Evolutionary conservation across 1,140 invertebrate genomes (phyloP), one percentile per base, ranked within the genome.

Genomic region (Drosophila rhopaloa): DNA sequence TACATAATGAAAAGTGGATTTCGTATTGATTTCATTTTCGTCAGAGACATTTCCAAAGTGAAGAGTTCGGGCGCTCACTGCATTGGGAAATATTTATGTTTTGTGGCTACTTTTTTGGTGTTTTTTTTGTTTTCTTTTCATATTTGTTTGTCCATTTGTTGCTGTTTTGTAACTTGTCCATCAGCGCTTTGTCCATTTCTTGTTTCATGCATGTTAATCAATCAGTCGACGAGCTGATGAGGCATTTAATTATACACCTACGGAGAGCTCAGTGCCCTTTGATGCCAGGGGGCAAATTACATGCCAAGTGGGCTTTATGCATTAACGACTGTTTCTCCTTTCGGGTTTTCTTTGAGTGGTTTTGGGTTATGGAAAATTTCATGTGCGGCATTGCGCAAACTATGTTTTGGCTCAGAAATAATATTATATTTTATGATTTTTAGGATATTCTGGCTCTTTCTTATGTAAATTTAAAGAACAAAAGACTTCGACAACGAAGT

Each of bases 101-200:
- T 66, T 14, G 5, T 32, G 29, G 29, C 29, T 32, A 32, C 29
- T 19, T 32, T 47, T 67, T 43, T 50, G 62, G 24, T 41, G 56
- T 16, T 16, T 35, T 43, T 48, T 57, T 44, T 29, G 7, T n/a
- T 16, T 60, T 79, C 13, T 65, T 65, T 66, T 44, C 65, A 53
- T 14, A 32, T 32, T 37, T 44, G 54, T 75, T 76, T 75, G 61
- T 57, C 46, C 54, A 40, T 59, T 67, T 76, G 73, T 70, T 63
- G 60, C 61, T n/a, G 62, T 88, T 88, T 88, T 82, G 82, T 83
- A 86, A 86, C 72, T 79, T 89, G 79, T 76, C 79, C 76, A 79
- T 76, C 65, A 71, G 54, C 56, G 54, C 53, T 79, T 68, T 79
- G 61, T 44, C 66, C 43, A 54, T 54, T 76, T 68, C 60, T 79